Evolutionary conservation across 2,888 invertebrate species (phyloP), one percentile per base, ranked within the genome.

Genomic region (Cheilosia grossa): DNA sequence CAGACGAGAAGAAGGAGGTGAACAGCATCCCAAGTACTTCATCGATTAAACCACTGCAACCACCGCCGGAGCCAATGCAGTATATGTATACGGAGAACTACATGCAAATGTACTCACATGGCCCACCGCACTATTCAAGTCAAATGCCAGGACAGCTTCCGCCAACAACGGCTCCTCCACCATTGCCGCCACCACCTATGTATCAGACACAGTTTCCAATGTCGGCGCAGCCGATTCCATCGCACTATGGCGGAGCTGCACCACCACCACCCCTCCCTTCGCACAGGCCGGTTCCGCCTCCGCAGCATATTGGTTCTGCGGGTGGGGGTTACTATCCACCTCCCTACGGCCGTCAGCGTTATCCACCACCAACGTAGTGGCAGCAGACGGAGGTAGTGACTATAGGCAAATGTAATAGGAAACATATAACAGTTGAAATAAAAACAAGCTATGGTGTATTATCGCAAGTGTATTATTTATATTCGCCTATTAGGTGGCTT

Each of bases 51-150:
- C 86, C 89, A 7, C 30, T 87, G 6, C 80, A 87, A 30, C 87
- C 88, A 6, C 87, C 87, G 17, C 82, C 87, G 13, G 87, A 89
- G 67, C 85, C 87, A 13, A 87, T 89, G 63, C 70, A 69, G 82
- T 87, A 89, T 87, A 87, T 92, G 69, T 93, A 93, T 85, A 91
- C 93, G 1, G 91, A 93, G 1, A 92, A 93, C 51, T 93, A 93
- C 87, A 88, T 92, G 0, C 91, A 91, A n/a, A 92, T 93, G 17
- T 89, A 90, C 63, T 88, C 92, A 1, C 92, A 92, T 10, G 92
- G 73, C 61, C 72, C 78, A 5, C 78, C 80, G 13, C 87, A 87
- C 33, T 87, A 83, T 58, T 75, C 64, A 42, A 64, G 64, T 66
- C 74, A 89, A 82, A 54, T 90, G 87, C 63, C 89, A 2, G 85